phyloP scores from a whole-genome alignment of 2,113 vertebrate genomes.

The Lucifuga dentata region DNA sequence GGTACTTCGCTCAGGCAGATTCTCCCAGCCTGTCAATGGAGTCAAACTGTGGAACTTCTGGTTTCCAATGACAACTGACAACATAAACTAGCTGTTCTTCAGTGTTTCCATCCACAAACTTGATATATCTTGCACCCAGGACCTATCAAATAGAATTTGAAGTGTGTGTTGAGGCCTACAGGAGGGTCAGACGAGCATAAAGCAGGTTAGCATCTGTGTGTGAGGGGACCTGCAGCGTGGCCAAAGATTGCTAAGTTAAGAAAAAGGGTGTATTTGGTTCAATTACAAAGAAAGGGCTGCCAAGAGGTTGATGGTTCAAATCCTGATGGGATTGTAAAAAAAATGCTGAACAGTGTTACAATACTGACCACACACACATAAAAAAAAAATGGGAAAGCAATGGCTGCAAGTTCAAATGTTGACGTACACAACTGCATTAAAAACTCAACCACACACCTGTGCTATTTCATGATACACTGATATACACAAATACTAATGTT shows the following conservation, averaged over 20 bases:
- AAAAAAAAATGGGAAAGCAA: no score
- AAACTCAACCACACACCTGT: constrained; percentile 10
- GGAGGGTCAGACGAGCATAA: constrained; percentile 29
- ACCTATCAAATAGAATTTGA: constrained; percentile 50
- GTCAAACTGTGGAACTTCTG: no score
- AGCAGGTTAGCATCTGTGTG: constrained; percentile 17
- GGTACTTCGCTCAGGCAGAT: no score
- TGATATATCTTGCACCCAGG: background rate
- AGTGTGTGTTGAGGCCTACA: constrained; percentile 14
- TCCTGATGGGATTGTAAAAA: constrained; percentile 54
- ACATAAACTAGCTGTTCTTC: no score
- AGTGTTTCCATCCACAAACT: constrained; percentile 21
- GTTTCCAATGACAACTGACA: no score
- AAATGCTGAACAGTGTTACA: constrained; percentile 43
- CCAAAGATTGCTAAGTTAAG: constrained; percentile 32
- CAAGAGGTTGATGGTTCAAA: constrained; percentile 43
- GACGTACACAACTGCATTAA: background rate
- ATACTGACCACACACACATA: constrained; percentile 16
- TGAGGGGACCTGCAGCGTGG: no score
- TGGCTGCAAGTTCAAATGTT: constrained; percentile 6
- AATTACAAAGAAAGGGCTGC: constrained; percentile 41
- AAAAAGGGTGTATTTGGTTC: constrained; percentile 27
- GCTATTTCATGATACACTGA: constrained; percentile 14
- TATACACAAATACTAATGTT: background rate
- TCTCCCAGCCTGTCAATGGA: no score